Evolutionary conservation across 2,113 vertebrate genomes (phyloP).

Genomic region (Australoheros scitulus): DNA sequence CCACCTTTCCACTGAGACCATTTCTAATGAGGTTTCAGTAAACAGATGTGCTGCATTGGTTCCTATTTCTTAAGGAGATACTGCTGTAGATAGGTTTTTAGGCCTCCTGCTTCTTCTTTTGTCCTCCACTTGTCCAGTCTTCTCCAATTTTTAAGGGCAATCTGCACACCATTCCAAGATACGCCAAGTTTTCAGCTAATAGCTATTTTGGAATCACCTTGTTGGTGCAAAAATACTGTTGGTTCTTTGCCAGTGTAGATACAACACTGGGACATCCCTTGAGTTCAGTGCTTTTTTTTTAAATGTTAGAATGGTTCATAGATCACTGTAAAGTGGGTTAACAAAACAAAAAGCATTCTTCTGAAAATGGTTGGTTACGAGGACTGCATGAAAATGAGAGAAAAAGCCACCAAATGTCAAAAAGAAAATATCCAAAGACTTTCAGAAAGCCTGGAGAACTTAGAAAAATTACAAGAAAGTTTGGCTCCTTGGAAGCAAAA

Average conservation of each 20-base stretch:
- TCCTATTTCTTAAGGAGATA: no score
- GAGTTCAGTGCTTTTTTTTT: background rate
- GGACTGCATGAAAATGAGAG: no score
- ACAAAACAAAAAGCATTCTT: no score
- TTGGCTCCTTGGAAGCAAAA: background rate
- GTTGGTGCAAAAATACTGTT: background rate
- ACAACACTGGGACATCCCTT: background rate
- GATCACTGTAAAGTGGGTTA: background rate
- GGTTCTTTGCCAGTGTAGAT: background rate
- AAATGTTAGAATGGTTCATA: background rate
- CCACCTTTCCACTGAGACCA: background rate
- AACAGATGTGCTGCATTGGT: no score
- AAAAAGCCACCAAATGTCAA: background rate
- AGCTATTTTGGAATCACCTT: background rate
- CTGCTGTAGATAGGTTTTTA: background rate
- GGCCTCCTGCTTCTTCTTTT: background rate
- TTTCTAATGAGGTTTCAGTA: background rate
- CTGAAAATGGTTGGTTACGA: no score
- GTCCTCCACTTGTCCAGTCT: background rate
- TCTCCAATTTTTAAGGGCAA: background rate
- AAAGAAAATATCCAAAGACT: background rate
- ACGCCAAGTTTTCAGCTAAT: background rate
- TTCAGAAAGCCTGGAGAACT: background rate
- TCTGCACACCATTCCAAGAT: background rate
- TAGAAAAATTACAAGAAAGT: background rate